These are phyloP conservation scores for Notiomystis cincta DNA, from an alignment of 2,113 vertebrate species.

Conservation along the genomic window DNA sequence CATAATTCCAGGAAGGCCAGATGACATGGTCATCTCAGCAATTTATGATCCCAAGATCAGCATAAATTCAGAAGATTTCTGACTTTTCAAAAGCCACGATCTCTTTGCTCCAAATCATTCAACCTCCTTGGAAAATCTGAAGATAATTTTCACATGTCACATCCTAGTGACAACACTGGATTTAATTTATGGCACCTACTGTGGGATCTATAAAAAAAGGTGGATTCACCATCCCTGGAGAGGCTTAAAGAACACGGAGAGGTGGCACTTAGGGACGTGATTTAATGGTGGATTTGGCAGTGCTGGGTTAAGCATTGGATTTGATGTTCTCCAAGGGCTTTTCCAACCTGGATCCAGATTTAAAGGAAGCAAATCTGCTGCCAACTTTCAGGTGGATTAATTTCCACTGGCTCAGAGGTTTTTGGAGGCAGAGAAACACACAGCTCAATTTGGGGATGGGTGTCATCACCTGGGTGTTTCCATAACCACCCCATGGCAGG, in stretches of 20 bases:
- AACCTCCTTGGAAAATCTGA: not conserved
- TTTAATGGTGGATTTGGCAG: not conserved
- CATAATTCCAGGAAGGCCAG: not conserved
- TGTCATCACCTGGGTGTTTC: not conserved
- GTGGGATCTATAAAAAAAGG: not conserved
- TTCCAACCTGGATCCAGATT: not conserved
- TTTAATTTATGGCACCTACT: not conserved
- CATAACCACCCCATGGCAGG: not conserved
- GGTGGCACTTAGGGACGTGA: not conserved
- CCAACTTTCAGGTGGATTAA: not conserved
- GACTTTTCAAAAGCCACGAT: not conserved
- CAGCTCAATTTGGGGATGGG: slow-evolving; percentile 5
- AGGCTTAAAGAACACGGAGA: not conserved
- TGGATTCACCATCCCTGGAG: not conserved
- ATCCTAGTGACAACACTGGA: rapidly evolving
- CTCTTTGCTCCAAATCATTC: not conserved
- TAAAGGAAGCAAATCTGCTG: not conserved
- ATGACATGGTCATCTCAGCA: not conserved
- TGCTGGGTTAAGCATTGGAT: not conserved
- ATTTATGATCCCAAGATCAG: not conserved
- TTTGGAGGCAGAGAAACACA: not conserved
- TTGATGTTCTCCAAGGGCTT: rapidly evolving
- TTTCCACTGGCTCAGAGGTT: not conserved
- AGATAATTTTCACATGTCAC: not conserved
- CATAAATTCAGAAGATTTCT: not conserved